These are phyloP conservation scores for Pteronura brasiliensis DNA, from an alignment of 2,113 vertebrate species.

Conservation along the genomic window DNA sequence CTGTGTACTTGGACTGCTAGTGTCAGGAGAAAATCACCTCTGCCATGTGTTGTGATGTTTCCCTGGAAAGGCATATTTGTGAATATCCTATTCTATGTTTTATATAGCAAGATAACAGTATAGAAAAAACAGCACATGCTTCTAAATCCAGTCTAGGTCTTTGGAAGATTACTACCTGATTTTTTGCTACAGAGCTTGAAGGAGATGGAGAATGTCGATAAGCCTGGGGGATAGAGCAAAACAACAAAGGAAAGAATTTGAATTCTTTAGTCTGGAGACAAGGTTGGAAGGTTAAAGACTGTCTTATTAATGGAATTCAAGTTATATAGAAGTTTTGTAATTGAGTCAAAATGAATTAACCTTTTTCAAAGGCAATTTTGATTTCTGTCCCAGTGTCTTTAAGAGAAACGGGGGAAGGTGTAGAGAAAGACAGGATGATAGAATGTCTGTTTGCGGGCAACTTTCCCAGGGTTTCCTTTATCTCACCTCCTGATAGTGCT, in stretches of 20 bases:
- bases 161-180: background rate
- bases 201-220: background rate
- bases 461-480: background rate
- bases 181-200: background rate
- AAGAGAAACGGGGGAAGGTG: background rate
- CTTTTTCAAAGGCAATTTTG: conserved; percentile 56
- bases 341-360: conserved; percentile 66
- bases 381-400: conserved; percentile 35
- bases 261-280: conserved; percentile 16
- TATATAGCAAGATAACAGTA: background rate
- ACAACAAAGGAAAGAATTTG: conserved; percentile 17
- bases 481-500: background rate
- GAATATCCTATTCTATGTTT: background rate
- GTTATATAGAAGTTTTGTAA: conserved; percentile 56
- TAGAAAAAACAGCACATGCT: background rate
- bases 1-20: background rate
- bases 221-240: background rate
- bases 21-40: background rate
- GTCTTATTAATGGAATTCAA: conserved; percentile 50
- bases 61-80: background rate
- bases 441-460: background rate
- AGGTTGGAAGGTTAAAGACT: conserved; percentile 52
- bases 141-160: background rate
- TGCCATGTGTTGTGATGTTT: background rate
- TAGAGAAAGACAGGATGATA: background rate